Evolutionary conservation across 2,888 invertebrate genomes (phyloP).

Genomic region (Sphaeridia pumilis): DNA sequence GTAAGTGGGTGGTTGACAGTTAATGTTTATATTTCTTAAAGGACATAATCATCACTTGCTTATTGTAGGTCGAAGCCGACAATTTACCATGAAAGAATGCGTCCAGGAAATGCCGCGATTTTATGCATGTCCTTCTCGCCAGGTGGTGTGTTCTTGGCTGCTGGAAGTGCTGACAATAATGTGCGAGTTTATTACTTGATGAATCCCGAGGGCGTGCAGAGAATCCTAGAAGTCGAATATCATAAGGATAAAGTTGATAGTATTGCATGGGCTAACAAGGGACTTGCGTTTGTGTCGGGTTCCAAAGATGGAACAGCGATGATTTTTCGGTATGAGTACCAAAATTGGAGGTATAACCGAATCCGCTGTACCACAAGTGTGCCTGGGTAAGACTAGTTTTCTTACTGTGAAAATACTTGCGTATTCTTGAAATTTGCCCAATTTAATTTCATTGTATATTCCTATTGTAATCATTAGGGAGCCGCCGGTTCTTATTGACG

Average conservation of each 20-base stretch:
- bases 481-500: constrained; percentile 29
- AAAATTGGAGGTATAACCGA: constrained; percentile 72
- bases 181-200: constrained; percentile 75
- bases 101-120: constrained; percentile 91
- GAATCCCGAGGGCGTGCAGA: constrained; percentile 62
- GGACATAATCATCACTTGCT: too few species aligned
- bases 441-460: background rate
- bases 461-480: constrained; percentile 13
- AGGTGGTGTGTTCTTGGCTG: constrained; percentile 79
- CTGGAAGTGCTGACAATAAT: constrained; percentile 89
- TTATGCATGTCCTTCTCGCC: constrained; percentile 82
- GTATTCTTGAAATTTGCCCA: too few species aligned
- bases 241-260: constrained; percentile 89
- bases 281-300: constrained; percentile 81
- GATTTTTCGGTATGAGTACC: constrained; percentile 75
- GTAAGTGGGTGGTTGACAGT: too few species aligned
- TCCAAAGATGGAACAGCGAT: constrained; percentile 91
- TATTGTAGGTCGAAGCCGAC: constrained; percentile 75
- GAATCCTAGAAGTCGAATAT: constrained; percentile 62
- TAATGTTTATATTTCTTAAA: too few species aligned
- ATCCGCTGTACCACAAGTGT: constrained; percentile 51
- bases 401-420: background rate
- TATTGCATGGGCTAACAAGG: constrained; percentile 84
- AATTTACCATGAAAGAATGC: constrained; percentile 80
- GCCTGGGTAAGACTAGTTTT: constrained; percentile 35